phyloP scores from a whole-genome alignment of 2,113 vertebrate species.

The Oryzias melastigma region DNA sequence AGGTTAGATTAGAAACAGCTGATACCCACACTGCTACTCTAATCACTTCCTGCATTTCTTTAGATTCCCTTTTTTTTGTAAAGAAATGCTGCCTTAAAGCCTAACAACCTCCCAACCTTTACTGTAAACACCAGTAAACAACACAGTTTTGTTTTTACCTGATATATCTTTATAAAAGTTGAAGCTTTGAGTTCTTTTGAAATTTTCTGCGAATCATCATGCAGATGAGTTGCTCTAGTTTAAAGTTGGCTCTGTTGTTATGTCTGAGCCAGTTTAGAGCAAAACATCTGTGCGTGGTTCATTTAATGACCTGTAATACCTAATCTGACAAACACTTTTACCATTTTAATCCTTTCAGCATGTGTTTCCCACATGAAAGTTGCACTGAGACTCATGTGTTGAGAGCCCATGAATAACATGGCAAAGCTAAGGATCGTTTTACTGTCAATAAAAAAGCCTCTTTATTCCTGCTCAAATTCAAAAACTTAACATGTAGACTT shows the following conservation, averaged over 20 bases:
- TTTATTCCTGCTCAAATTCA: slow-evolving; percentile 25
- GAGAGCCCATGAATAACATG: background rate
- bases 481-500: slow-evolving; percentile 15
- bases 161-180: background rate
- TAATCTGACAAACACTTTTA: slow-evolving; percentile 1
- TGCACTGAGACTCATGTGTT: background rate
- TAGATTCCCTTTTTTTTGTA: background rate
- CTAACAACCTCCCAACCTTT: slow-evolving; percentile 12
- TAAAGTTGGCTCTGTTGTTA: background rate
- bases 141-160: slow-evolving; percentile 1
- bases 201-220: slow-evolving; percentile 1
- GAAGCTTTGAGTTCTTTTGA: background rate
- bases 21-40: background rate
- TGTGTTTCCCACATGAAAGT: background rate
- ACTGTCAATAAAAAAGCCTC: slow-evolving; percentile 6
- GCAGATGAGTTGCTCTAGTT: background rate
- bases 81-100: slow-evolving; percentile 26
- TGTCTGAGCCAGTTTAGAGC: background rate
- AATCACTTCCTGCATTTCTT: slow-evolving; percentile 3
- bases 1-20: slow-evolving; percentile 3
- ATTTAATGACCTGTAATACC: slow-evolving; percentile 1
- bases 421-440: background rate
- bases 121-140: background rate
- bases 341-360: background rate
- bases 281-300: slow-evolving; percentile 1